Evolutionary conservation across 2,888 invertebrate genomes (phyloP), one percentile per base, ranked within the genome.

Genomic region (Luperina testacea): DNA sequence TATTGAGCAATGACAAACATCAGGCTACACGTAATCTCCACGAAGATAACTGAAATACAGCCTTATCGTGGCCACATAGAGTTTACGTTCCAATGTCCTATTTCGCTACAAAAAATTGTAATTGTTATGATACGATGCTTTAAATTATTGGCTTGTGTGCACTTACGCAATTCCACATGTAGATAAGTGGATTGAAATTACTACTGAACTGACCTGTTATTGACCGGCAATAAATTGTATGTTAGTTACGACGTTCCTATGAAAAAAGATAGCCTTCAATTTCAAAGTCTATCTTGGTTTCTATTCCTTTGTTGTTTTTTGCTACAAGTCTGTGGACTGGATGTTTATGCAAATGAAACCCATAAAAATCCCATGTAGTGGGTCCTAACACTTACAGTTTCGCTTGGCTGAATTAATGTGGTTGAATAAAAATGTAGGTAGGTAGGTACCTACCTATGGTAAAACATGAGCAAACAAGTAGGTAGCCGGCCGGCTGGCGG

Each of bases 1-100:
- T 92, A 93, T 93, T 93, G 92, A 92, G 90, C 92, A 93, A 92
- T 92, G 92, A 91, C 91, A 93, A 91, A 91, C 91, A 90, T 88
- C 85, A 79, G 81, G 80, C 87, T 83, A 85, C 80, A 88, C 77
- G 84, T 87, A 74, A 86, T 87, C 86, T 81, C 78, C 59, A 53
- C 68, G 24, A 72, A 51, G 80, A 80, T 89, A 88, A 84, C 70
- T 83, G 74, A 90, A 90, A 86, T 73, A 84, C 78, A 81, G 87
- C 90, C 88, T 85, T 88, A 73, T 57, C 27, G 15, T 63, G 32
- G 38, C 0, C 9, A 1, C n/a, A 42, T 87, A 92, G 81, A 89
- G 88, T 71, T 86, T 77, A 81, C 48, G 81, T 79, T 89, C 27
- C 72, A 73, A 64, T 86, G 76, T 32, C 45, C 9, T 15, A 13